Evolutionary conservation across 2,797 vertebrate species (phyloP).

Genomic region (Poecile montanus): DNA sequence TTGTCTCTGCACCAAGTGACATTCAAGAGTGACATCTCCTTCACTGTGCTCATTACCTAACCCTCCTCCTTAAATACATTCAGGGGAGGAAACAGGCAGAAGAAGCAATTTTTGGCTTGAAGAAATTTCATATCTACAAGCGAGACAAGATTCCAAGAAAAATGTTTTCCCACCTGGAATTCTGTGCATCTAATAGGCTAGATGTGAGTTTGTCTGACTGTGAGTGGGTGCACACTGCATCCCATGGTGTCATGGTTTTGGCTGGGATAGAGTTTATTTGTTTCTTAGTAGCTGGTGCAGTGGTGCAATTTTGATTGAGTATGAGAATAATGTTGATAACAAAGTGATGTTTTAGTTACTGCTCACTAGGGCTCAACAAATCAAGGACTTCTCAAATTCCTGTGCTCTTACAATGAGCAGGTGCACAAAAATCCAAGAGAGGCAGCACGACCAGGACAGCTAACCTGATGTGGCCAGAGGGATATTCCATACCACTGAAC

Average conservation of each 20-base stretch:
- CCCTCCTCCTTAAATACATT: not conserved
- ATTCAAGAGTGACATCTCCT: not conserved
- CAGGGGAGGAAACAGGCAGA: fast-evolving
- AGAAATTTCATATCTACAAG: not conserved
- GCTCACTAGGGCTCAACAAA: not conserved
- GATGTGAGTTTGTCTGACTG: not conserved
- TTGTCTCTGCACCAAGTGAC: not conserved
- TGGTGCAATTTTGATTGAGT: not conserved
- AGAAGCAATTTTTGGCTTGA: not conserved
- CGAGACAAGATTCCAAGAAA: not conserved
- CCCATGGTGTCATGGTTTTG: not conserved
- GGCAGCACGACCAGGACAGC: not conserved
- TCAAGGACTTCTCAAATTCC: not conserved
- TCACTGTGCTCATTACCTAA: fast-evolving
- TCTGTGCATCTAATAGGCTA: not conserved
- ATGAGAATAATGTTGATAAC: not conserved
- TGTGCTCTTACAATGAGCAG: not conserved
- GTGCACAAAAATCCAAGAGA: not conserved
- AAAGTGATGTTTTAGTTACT: not conserved
- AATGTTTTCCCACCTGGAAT: not conserved
- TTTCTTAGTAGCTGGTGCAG: not conserved
- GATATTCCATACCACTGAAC: fast-evolving
- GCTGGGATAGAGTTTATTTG: not conserved
- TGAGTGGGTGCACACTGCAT: not conserved
- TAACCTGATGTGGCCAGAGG: too few species aligned